Base-by-base conservation (phyloP, 2,113 vertebrate species). In the Seriola aureovittata region DNA sequence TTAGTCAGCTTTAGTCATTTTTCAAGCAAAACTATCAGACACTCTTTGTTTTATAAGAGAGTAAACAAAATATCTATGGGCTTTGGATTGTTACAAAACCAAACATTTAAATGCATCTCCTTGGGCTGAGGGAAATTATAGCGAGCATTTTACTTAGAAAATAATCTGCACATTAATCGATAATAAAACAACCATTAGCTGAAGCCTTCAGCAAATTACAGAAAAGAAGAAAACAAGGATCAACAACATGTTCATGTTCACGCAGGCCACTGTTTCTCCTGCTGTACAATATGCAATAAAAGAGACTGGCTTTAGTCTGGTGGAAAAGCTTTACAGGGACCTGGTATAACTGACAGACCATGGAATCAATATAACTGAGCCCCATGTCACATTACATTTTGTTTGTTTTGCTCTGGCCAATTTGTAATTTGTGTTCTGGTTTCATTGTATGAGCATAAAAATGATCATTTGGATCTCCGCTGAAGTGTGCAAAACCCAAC, bases 381-480 rank as follows among this genome's bases (percentile, higher is more conserved):
- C 52, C 57, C 25, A 38, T 85, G 85, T 91, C 92, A 88, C 60
- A 82, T 82, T 44, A 55, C 73, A 85, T 85, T 90, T 71, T 88
- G 80, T 89, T 89, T 89, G 75, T 82, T 66, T 85, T 60, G 58
- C 81, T 65, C 75, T 64, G 89, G 82, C 87, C 78, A 81, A 93
- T 92, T 94, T 88, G 81, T 91, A 87, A 74, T 57, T 42, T 57
- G 36, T 70, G 78, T 87, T 91, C 77, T 82, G 81, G 67, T 88
- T 83, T 86, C 71, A 84, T 80, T 66, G 78, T 88, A 86, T 82
- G 86, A 83, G 86, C 78, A 75, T 76, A 83, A 75, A 88, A 89
- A 88, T 64, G 54, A 84, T 78, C 81, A 86, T 78, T 89, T 92
- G 63, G 75, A 60, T 89, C 65, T 84, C 52, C 69, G 64, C 17